Base-by-base conservation (phyloP, 2,888 invertebrate species). In the Minunthozetes semirufus region DNA sequence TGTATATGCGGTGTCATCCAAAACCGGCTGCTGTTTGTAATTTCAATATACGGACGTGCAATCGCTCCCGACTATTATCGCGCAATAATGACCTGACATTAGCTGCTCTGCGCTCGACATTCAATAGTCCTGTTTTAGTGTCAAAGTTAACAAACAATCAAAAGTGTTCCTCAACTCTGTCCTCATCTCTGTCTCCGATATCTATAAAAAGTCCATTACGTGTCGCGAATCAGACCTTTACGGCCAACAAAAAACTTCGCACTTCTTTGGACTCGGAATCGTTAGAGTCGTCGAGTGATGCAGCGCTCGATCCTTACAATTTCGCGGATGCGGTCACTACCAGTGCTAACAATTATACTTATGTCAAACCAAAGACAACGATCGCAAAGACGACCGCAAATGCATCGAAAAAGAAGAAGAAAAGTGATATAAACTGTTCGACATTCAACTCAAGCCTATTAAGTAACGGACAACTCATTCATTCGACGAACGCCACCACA, bases 11-110 rank as follows among this genome's bases (percentile, higher is more conserved):
- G 33, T 46, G 63, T 71, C 73, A 75, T 61, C 76, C 76, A 15
- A 68, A 61, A 66, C 76, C 76, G 19, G 68, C 59, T 3, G 76
- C 76, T 9, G 68, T 76, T 42, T 72, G 72, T 63, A 71, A 17
- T n/a, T 71, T 56, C 27, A 75, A 75, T 75, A 59, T 42, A 13
- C 71, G 75, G 11, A 50, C 15, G 4, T 19, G 59, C 19, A 22
- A 25, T 19, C 4, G 59, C 9, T 19, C 25, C 11, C n/a, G 59
- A 59, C 59, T 59, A 3, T 5, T 25, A 5, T 11, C 19, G 11
- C 59, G 59, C 17, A 59, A 25, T 59, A 19, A 13, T 25, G 59
- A 59, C 59, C 19, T 59, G 59, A 59, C 59, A 22, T 59, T 25
- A 25, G 9, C 59, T 25, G 13, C n/a, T 19, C 19, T 59, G 59